Base-by-base conservation (phyloP, 1,140 invertebrate species). In the Eriocheir sinensis region DNA sequence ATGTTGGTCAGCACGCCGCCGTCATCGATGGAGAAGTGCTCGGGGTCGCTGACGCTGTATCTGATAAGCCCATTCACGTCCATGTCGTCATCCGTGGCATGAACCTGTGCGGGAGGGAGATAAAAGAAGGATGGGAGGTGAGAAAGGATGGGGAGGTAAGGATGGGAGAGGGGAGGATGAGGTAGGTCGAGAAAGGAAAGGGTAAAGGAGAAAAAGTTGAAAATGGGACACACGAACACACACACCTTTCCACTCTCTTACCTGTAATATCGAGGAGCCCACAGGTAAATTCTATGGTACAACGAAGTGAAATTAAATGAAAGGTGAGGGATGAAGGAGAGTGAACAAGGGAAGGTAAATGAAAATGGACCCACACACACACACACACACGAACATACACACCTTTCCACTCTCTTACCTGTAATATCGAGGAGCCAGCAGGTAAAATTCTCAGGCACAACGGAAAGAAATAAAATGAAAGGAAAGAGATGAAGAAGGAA, bases 21-120 rank as follows among this genome's bases (percentile, higher is more conserved):
- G 1, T 93, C 92, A 38, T 93, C 92, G 4, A 93, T 80, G 12
- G 36, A 9, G 32, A 93, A 93, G 85, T 93, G 85, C 2, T 89
- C 92, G 2, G 92, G 53, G 36, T 93, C 92, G 48, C 92, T 93
- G 12, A 93, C 92, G 0, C 81, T 86, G 60, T 93, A 93, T 36
- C 41, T 72, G 8, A 93, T 89, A 3, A 93, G 60, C 6, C 92
- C 92, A 30, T 93, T 48, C 3, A 27, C 27, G 53, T 93, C 92
- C n/a, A 93, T 17, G 44, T 93, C 92, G 38, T 93, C 53, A n/a
- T 93, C 92, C 30, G 86, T 89, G 36, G 92, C 92, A 21, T 93
- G 85, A 30, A 93, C 92, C 92, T 93, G 86, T 30, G 30, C 30
- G 38, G 38, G 44, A 86, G 32, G n/a, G 36, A 32, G 27, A 30